Evolutionary conservation across 1,140 invertebrate species (phyloP).

Genomic region (Heliconius hermathena): DNA sequence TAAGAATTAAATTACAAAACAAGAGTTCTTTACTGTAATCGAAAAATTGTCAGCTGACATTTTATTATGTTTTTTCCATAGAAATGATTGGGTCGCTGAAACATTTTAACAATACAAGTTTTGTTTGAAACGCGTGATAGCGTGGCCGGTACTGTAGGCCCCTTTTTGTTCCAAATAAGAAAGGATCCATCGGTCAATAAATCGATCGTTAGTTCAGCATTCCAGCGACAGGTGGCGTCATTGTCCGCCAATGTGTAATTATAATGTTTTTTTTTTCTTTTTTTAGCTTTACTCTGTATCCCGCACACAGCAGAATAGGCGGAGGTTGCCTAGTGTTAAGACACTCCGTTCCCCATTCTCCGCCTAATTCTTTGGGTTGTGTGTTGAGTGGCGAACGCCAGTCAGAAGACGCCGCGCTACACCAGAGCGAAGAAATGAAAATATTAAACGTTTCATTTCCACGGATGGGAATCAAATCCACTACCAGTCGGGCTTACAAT

Average conservation of each 20-base stretch:
- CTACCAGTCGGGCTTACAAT: too few relatives aligned
- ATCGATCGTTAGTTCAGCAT: conserved; percentile 71
- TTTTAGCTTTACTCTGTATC: too few relatives aligned
- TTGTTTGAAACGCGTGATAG: conserved; percentile 23
- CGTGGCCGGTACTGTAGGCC: conserved; percentile 25
- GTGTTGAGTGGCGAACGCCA: too few relatives aligned
- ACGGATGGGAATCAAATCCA: too few relatives aligned
- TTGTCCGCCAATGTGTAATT: conserved; percentile 65
- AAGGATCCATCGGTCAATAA: conserved; percentile 51
- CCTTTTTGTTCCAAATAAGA: conserved; percentile 39
- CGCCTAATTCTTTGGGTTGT: too few relatives aligned
- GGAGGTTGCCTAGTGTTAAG: too few relatives aligned
- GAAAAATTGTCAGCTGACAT: conserved; percentile 4
- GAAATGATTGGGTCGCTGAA: conserved; percentile 18
- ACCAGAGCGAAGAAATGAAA: too few relatives aligned
- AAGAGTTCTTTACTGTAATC: background rate
- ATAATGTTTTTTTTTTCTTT: conserved; percentile 45
- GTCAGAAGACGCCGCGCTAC: too few relatives aligned
- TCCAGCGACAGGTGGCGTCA: conserved; percentile 69
- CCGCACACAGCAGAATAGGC: too few relatives aligned
- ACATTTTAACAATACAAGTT: conserved; percentile 29
- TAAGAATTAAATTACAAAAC: too few relatives aligned
- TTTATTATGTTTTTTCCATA: conserved; percentile 1
- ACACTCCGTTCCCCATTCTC: too few relatives aligned
- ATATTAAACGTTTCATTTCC: too few relatives aligned